These are phyloP conservation scores for Clamator glandarius DNA, from an alignment of 2,797 vertebrate genomes.

Conservation along the genomic window DNA sequence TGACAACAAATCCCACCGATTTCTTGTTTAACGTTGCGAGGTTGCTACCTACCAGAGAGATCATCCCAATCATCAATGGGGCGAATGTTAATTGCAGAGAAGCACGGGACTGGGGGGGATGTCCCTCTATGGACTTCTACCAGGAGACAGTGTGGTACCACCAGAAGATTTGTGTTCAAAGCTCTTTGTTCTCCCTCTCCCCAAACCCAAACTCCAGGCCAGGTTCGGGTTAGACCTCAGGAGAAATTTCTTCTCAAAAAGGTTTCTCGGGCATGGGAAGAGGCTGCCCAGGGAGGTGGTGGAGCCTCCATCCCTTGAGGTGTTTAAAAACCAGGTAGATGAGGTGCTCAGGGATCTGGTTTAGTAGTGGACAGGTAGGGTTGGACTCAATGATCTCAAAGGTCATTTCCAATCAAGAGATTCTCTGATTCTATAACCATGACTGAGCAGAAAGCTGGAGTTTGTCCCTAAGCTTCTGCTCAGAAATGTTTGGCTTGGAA, in stretches of 20 bases:
- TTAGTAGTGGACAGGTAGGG: no score
- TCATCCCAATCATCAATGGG: background rate
- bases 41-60: background rate
- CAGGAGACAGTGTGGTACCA: background rate
- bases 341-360: no score
- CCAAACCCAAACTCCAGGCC: background rate
- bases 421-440: no score
- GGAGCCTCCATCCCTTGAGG: no score
- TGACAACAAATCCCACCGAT: background rate
- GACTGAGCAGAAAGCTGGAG: background rate
- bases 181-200: background rate
- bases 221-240: no score
- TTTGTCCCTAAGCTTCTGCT: background rate
- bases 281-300: no score
- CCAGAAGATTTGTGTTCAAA: background rate
- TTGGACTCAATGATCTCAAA: no score
- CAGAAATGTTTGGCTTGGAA: background rate
- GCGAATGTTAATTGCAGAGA: background rate
- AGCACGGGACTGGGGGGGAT: rapidly evolving
- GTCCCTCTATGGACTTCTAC: background rate
- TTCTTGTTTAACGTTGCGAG: background rate
- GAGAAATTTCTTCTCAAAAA: no score
- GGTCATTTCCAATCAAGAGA: no score
- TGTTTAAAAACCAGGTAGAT: no score
- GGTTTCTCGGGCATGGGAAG: no score